Percentiles rank a stretch among this genome's conserved stretches.
These are phyloP conservation scores for Chionodraco myersi DNA, from an alignment of 2,113 vertebrate species.

Conservation along the genomic window DNA sequence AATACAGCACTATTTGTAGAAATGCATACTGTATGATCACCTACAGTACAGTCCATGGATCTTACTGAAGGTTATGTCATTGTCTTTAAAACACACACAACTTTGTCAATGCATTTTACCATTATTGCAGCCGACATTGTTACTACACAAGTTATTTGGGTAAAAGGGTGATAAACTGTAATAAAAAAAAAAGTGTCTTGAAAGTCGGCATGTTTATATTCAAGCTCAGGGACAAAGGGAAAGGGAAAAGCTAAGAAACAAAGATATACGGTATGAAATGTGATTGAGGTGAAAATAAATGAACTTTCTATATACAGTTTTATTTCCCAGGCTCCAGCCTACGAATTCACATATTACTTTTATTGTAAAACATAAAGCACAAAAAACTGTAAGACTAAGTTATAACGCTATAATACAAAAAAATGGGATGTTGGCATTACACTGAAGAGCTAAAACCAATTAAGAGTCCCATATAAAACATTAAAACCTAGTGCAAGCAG, in stretches of 20 bases:
- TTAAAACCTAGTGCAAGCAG: slow-evolving; percentile 8
- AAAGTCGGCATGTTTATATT: neutral
- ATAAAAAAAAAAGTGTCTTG: neutral
- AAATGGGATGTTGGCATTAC: neutral
- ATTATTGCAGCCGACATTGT: too few relatives aligned
- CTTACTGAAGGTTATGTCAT: too few relatives aligned
- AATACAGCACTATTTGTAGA: neutral
- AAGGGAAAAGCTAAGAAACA: neutral
- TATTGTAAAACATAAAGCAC: neutral
- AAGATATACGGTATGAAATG: neutral
- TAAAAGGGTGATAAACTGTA: neutral
- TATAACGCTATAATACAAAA: neutral
- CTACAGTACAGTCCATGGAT: too few relatives aligned
- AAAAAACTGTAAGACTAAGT: too few relatives aligned
- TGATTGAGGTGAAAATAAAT: neutral
- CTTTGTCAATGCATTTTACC: too few relatives aligned
- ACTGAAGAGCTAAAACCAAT: slow-evolving; percentile 18
- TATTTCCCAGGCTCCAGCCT: neutral
- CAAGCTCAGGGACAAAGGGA: neutral
- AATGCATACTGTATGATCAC: too few relatives aligned
- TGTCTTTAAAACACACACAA: too few relatives aligned
- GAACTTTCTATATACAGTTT: neutral
- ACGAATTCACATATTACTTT: neutral
- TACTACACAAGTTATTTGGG: too few relatives aligned
- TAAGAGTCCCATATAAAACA: slow-evolving; percentile 4